Percentiles rank a stretch among this genome's conserved stretches.
Evolutionary conservation across 2,888 invertebrate genomes (phyloP).

Genomic region (Eupithecia dodoneata): DNA sequence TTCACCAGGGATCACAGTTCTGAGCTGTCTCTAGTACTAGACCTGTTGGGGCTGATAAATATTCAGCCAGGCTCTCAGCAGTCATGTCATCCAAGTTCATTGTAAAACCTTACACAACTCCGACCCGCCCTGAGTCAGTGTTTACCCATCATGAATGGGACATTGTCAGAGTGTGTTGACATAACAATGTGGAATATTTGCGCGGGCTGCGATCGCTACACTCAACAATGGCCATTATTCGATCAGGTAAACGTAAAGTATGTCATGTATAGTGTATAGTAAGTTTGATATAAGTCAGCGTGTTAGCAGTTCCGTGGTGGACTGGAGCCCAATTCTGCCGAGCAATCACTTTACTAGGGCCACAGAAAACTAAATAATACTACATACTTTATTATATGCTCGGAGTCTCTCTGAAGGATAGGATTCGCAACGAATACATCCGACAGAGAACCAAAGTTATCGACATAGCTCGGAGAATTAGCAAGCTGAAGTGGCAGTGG

Average conservation of each 20-base stretch:
- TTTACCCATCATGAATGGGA: conserved; percentile 38
- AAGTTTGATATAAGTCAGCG: conserved; percentile 7
- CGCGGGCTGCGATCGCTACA: conserved; percentile 13
- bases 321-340: not conserved
- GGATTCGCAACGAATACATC: no score
- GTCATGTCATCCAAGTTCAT: not conserved
- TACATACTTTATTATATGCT: no score
- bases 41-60: no score
- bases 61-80: not conserved
- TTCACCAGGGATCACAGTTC: no score
- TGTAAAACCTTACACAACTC: conserved; percentile 5
- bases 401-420: no score
- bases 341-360: no score
- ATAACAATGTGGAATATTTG: conserved; percentile 34
- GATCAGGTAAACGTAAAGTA: conserved; percentile 11
- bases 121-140: conserved; percentile 25
- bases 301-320: not conserved
- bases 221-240: conserved; percentile 36
- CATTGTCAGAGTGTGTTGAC: conserved; percentile 37
- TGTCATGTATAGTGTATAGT: conserved; percentile 11
- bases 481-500: no score
- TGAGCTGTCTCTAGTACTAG: no score
- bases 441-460: no score
- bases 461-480: no score
- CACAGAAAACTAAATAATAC: no score